A percentile compares a stretch with the other conserved stretches of the same genome.
These are phyloP conservation scores for Heliconius melpomene DNA, from an alignment of 1,140 invertebrate species.

Conservation along the genomic window DNA sequence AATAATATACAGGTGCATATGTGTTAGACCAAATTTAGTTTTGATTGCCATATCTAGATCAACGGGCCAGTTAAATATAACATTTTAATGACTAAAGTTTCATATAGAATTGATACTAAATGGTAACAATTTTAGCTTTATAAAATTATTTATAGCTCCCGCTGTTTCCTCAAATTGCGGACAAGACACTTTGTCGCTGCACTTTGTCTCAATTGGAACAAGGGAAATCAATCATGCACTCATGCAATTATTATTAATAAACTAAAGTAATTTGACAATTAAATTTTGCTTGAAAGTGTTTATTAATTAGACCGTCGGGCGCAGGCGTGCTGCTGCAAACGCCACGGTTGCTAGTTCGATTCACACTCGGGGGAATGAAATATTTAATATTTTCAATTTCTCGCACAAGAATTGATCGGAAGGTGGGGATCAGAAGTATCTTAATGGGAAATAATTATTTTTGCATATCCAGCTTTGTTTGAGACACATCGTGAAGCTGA, in stretches of 20 bases:
- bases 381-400: too few species aligned
- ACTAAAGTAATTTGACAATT: neutral
- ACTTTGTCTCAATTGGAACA: conserved; percentile 7
- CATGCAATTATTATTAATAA: neutral
- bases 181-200: neutral
- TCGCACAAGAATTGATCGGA: too few species aligned
- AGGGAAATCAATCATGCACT: neutral
- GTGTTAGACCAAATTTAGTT: neutral
- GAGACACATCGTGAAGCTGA: too few species aligned
- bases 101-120: neutral
- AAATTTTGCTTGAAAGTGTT: too few species aligned
- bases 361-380: too few species aligned
- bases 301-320: too few species aligned
- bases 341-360: too few species aligned
- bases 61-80: conserved; percentile 6
- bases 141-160: conserved; percentile 6
- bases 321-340: too few species aligned
- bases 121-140: neutral
- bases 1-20: conserved; percentile 14
- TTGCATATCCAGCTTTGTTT: too few species aligned
- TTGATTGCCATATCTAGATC: conserved; percentile 1
- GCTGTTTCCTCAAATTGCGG: neutral
- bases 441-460: too few species aligned
- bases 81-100: neutral
- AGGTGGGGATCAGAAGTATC: too few species aligned